Base-by-base conservation (phyloP, 1,140 invertebrate species). In the Trachymyrmex cornetzi region DNA sequence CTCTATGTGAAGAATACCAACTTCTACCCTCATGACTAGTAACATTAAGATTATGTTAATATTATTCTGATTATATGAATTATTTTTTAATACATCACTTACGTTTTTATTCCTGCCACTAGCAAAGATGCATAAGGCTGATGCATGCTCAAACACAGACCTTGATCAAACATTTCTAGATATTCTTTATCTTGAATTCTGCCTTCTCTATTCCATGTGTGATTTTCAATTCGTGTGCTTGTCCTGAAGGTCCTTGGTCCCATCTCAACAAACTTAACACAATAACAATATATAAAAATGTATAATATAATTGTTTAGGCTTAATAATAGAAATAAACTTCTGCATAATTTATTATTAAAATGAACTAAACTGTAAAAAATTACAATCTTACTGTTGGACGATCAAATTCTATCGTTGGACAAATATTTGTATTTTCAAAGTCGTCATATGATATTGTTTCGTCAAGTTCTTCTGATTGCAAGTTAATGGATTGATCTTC, bases 121-220 rank as follows among this genome's bases (percentile, higher is more conserved):
- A 99, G 95, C 27, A 99, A 95, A 1, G 98, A 98, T 11, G 99
- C 99, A 97, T 98, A 99, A 0, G 99, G 99, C 93, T 99, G 99
- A 95, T 99, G 98, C 97, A 99, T 97, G 92, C 98, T 99, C 7
- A 99, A 95, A 95, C 99, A 99, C 88, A 97, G 95, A 1, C 98
- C 99, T 90, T 97, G 96, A 95, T 99, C 99, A 59, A 96, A 96
- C 97, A 99, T 98, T 96, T 98, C 98, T 89, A 98, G 96, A 72
- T 98, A 96, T 91, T 98, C 97, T 81, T 96, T 96, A 93, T 99
- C 98, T 94, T 99, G 98, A 50, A 99, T 96, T 44, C 97, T 95
- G 92, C 91, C 94, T 85, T 93, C 95, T 1, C 79, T 30, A n/a
- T n/a, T 81, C 69, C 69, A 75, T 19, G 9, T 50, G 2, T n/a